These are phyloP conservation scores for Sicus ferrugineus DNA, from an alignment of 2,888 invertebrate species.

Conservation along the genomic window DNA sequence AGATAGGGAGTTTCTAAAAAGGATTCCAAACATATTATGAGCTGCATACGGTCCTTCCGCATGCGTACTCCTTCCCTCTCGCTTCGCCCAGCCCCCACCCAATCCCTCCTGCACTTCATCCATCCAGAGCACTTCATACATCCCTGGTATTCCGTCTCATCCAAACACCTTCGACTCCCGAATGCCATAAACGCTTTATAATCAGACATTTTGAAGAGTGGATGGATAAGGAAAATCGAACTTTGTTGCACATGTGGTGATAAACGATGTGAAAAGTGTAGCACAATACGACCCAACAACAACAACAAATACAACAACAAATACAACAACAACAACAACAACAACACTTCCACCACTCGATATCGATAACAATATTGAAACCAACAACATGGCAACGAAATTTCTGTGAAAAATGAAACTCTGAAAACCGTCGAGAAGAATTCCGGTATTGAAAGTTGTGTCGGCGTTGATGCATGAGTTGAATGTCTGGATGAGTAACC, in stretches of 20 bases:
- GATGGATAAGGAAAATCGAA: neutral
- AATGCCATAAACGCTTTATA: neutral
- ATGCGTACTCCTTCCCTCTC: too few relatives aligned
- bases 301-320: neutral
- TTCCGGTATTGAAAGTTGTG: conserved; percentile 25
- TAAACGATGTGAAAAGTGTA: conserved; percentile 14
- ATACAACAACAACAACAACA: neutral
- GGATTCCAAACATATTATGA: too few relatives aligned
- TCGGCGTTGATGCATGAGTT: neutral
- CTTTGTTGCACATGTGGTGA: conserved; percentile 6
- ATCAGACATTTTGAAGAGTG: neutral
- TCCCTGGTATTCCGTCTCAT: too few relatives aligned
- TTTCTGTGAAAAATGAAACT: conserved; percentile 18
- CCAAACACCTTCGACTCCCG: neutral
- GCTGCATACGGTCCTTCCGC: too few relatives aligned
- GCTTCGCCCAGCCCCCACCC: too few relatives aligned
- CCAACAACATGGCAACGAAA: neutral
- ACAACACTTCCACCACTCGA: too few relatives aligned
- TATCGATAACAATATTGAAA: too few relatives aligned
- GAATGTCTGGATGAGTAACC: neutral
- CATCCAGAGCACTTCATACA: too few relatives aligned
- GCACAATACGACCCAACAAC: neutral
- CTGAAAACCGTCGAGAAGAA: conserved; percentile 12
- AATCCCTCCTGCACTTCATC: too few relatives aligned
- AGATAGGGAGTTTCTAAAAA: too few relatives aligned